phyloP scores from a whole-genome alignment of 1,140 invertebrate species.

The Zaprionus capensis region DNA sequence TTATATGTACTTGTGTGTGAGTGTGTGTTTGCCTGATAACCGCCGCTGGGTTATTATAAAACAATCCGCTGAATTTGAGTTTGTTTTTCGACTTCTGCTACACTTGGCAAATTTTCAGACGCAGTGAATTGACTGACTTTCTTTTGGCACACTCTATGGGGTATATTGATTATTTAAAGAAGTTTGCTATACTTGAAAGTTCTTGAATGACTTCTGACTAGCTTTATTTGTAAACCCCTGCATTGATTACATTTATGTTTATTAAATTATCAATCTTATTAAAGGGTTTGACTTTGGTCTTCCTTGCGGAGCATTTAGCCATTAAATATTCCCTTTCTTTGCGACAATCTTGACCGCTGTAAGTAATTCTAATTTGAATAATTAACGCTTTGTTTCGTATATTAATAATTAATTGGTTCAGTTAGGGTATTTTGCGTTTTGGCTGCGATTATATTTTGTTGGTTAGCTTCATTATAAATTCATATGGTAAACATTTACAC shows the following conservation, averaged over 20 bases:
- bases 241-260: background rate
- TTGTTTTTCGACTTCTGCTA: conserved; percentile 69
- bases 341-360: background rate
- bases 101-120: conserved; percentile 52
- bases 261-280: background rate
- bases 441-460: conserved; percentile 15
- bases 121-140: conserved; percentile 29
- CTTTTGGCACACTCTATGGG: conserved; percentile 20
- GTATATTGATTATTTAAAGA: background rate
- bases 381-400: conserved; percentile 26
- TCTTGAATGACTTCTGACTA: no score
- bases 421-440: conserved; percentile 18
- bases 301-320: background rate
- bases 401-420: conserved; percentile 2
- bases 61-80: conserved; percentile 56
- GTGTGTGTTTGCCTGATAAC: conserved; percentile 41
- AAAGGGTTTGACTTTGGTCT: no score
- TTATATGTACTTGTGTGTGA: conserved; percentile 10
- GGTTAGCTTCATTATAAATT: conserved; percentile 70
- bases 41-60: conserved; percentile 65
- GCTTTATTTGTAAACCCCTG: no score
- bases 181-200: background rate
- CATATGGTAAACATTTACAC: conserved; percentile 79
- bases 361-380: background rate
- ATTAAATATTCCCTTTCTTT: conserved; percentile 1